phyloP scores from a whole-genome alignment of 2,113 vertebrate species.

The Pollachius pollachius region DNA sequence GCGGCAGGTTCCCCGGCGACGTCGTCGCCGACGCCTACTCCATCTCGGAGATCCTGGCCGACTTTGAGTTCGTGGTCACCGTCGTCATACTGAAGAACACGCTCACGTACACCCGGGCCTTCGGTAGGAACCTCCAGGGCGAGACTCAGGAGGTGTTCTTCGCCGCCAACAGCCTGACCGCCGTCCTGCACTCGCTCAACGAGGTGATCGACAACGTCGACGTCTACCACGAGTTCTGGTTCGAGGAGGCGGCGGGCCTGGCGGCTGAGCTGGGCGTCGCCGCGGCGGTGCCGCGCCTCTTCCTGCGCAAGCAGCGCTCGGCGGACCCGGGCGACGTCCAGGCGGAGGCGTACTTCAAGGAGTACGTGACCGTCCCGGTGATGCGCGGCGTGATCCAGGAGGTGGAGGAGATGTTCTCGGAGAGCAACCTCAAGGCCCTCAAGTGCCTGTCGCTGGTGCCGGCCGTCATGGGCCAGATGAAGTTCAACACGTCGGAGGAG shows the following conservation, averaged over 20 bases:
- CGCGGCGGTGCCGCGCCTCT: slow-evolving; percentile 80
- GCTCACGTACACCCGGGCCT: slow-evolving; percentile 86
- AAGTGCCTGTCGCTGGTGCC: slow-evolving; percentile 89
- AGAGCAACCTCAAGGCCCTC: slow-evolving; percentile 86
- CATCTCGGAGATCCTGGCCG: slow-evolving; percentile 78
- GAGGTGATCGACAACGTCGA: slow-evolving; percentile 93
- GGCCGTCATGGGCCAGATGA: slow-evolving; percentile 91
- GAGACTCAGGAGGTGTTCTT: slow-evolving; percentile 85
- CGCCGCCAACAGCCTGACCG: slow-evolving; percentile 86
- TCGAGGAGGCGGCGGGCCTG: slow-evolving; percentile 84
- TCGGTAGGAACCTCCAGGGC: slow-evolving; percentile 87
- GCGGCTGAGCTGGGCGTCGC: slow-evolving; percentile 78
- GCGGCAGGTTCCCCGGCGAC: slow-evolving; percentile 63
- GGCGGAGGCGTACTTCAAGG: slow-evolving; percentile 85
- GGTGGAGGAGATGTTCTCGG: slow-evolving; percentile 88
- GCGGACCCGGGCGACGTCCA: slow-evolving; percentile 75
- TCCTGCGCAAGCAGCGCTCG: slow-evolving; percentile 74
- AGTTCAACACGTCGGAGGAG: slow-evolving; percentile 89
- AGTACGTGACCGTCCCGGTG: slow-evolving; percentile 82
- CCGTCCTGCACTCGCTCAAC: slow-evolving; percentile 86
- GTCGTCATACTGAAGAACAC: slow-evolving; percentile 85
- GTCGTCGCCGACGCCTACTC: slow-evolving; percentile 69
- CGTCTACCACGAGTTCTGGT: slow-evolving; percentile 96
- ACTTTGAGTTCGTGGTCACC: slow-evolving; percentile 87
- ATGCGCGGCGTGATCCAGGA: slow-evolving; percentile 86